Base-by-base conservation (phyloP, 2,888 invertebrate genomes). In the Heliconius cydno region DNA sequence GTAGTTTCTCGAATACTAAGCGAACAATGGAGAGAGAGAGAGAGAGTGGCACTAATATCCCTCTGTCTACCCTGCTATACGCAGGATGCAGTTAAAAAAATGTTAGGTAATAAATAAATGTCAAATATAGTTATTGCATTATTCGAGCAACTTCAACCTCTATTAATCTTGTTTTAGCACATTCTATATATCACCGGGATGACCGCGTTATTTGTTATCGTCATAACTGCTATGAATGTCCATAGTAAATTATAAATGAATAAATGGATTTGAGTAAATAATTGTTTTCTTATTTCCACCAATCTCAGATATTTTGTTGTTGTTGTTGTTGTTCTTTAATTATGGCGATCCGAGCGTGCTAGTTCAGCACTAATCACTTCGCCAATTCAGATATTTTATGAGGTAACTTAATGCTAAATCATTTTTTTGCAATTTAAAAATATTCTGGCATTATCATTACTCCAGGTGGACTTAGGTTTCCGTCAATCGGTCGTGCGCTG, bases 121-220 rank as follows among this genome's bases (percentile, higher is more conserved):
- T 68, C 68, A 38, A 38, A 68, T 12, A 68, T 41, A 68, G n/a
- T 38, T 41, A 41, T 41, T 68, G 41, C 68, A 41, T 25, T 68
- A 68, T 41, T 41, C 25, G n/a, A 68, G 41, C 25, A 38, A 68
- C n/a, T 68, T 15, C 38, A 15, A 68, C 68, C 15, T 25, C 15
- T n/a, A 70, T 46, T 25, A 70, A 70, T 46, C 46, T 25, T 19
- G 25, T 3, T 70, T 41, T 3, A 70, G 41, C 41, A 46, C 25
- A 25, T 46, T 25, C 46, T 19, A 46, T 46, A 25, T 25, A 19
- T 46, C 70, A 46, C n/a, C 15, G 38, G 10, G 67, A 19, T 46
- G 70, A 46, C 25, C 25, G 41, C 46, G 25, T 68, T 25, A 70
- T 25, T 38, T 38, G 13, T 41, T 68, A 38, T 38, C 5, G 38